Percentiles rank a stretch among this genome's conserved stretches.
Conservation (phyloP, 1,140 invertebrate genomes). For the Eciton burchellii region DNA sequence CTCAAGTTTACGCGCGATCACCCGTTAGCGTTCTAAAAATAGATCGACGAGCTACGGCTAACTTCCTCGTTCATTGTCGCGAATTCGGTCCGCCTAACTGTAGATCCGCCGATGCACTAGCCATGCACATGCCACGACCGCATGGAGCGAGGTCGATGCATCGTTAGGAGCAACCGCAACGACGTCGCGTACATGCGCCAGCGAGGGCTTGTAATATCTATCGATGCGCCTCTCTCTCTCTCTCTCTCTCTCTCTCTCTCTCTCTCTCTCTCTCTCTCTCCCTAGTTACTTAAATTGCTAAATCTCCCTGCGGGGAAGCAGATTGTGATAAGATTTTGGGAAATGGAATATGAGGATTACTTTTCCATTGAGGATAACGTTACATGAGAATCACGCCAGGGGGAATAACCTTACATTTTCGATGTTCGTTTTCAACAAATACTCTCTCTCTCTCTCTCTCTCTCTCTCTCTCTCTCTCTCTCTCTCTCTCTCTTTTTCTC, state of each 20-base stretch:
- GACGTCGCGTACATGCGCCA: conserved; percentile 42
- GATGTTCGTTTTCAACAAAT: background rate
- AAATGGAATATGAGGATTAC: too few relatives aligned
- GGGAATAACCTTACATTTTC: background rate
- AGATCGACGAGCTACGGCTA: conserved; percentile 72
- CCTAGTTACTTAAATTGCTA: conserved; percentile 7
- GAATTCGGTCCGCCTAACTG: conserved; percentile 85
- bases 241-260: conserved; percentile 13
- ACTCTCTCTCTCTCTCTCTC: too few relatives aligned
- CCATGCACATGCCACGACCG: conserved; percentile 71
- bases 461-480: too few relatives aligned
- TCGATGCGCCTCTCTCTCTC: background rate
- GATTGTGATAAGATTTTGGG: too few relatives aligned
- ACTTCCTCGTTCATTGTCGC: conserved; percentile 84
- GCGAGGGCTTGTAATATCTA: background rate
- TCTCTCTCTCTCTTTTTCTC: too few relatives aligned
- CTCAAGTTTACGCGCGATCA: conserved; percentile 63
- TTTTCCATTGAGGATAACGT: too few relatives aligned
- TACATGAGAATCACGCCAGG: too few relatives aligned
- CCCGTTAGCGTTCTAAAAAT: conserved; percentile 76
- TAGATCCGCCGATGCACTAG: conserved; percentile 77
- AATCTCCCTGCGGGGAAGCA: background rate
- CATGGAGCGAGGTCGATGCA: conserved; percentile 67
- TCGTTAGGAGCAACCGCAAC: conserved; percentile 67
- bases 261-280: conserved; percentile 10